Base-by-base conservation (phyloP, 2,113 vertebrate species). In the Passerina amoena region DNA sequence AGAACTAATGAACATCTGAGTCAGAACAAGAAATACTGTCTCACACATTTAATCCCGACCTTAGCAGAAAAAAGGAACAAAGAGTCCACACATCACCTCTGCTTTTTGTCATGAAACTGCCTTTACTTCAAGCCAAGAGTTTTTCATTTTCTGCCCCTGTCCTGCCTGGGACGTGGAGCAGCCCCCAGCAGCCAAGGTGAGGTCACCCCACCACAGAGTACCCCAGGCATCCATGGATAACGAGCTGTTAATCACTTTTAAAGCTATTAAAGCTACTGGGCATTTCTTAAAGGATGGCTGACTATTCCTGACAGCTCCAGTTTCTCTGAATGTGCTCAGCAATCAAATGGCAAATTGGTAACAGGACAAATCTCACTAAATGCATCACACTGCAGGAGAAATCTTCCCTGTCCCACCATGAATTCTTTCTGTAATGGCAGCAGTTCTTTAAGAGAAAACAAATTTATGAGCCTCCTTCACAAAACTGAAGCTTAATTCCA, bases 401-500 rank as follows among this genome's bases (percentile, higher is more conserved):
- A n/a, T 71, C 31, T 65, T 56, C 48, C 48, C 38, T 68, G 8
- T 22, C 17, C 42, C n/a, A 47, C 10, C 37, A 37, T 0, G 1
- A 84, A 56, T 31, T n/a, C 37, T 51, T 53, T 60, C 87, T 15
- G 72, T 45, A 61, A 31, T n/a, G 38, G 35, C 23, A 63, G 47
- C 60, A 77, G 44, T 33, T 50, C 60, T 73, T 94, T 65, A 38
- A 56, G 53, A 60, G 25, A 72, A 61, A 88, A 65, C 28, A 27
- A 92, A 84, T 63, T 76, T 77, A 90, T 84, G 80, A 96, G 83
- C 31, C 51, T 73, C 20, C 33, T 89, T 65, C 20, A 4, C 82
- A 89, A 87, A 91, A 84, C 11, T 78, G 12, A 93, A 85, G 38
- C 92, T 94, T 73, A 68, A 75, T 94, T 96, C 88, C 38, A 71